Base-by-base conservation (phyloP, 2,888 invertebrate species). In the Cheilosia urbana region DNA sequence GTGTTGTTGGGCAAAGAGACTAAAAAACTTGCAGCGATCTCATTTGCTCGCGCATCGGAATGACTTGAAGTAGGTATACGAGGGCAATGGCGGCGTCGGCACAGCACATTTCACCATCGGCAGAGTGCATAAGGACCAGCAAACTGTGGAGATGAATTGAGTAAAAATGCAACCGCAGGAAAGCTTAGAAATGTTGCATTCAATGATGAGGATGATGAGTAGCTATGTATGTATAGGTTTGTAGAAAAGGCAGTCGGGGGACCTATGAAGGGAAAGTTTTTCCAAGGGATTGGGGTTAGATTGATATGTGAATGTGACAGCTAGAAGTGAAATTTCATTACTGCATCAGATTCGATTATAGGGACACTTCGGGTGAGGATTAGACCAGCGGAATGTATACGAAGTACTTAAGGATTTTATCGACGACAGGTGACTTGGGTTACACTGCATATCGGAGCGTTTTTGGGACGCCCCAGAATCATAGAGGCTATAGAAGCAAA, bases 11-110 rank as follows among this genome's bases (percentile, higher is more conserved):
- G 1, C n/a, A 85, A 66, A 71, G 37, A 65, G 63, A 27, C 57
- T 65, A 80, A 85, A 85, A 85, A 85, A 85, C 66, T 81, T 76
- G 65, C 81, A 72, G 60, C 68, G 68, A 77, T 85, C 77, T 72
- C 72, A 85, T 85, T 85, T 85, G 85, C 76, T 73, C 72, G 81
- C 81, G 81, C 71, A 66, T 34, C 9, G 9, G 58, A 49, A 69
- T 42, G 55, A 63, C 73, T 45, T 51, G n/a, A 13, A 51, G 17
- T n/a, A 42, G 40, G 15, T 42, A 71, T 69, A 40, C 60, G 42
- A 75, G 21, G 80, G 80, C 80, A 84, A 84, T 84, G 84, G 84
- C 80, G 84, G 80, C 84, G 60, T 3, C 19, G 51, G 51, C 27
- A 21, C n/a, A 2, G 2, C 37, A 37, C 37, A 42, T 15, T 27